Percentiles rank a stretch among this genome's conserved stretches.
These are phyloP conservation scores for Xenopus laevis DNA, from an alignment of 2,113 vertebrate species.

Conservation along the genomic window DNA sequence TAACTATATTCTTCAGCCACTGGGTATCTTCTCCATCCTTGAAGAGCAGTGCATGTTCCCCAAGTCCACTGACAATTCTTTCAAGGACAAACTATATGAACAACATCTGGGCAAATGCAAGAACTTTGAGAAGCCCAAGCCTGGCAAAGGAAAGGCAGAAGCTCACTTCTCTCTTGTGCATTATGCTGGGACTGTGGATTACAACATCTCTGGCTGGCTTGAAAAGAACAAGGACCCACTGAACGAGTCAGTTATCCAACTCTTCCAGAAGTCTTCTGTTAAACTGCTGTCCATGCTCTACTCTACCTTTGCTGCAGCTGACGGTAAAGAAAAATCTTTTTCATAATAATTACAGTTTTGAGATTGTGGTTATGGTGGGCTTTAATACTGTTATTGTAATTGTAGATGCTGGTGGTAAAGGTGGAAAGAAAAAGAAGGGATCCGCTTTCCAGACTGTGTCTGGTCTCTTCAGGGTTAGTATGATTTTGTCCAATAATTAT, in stretches of 20 bases:
- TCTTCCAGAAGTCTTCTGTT: conserved; percentile 72
- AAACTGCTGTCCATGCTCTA: conserved; percentile 72
- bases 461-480: conserved; percentile 67
- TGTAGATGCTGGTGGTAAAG: conserved; percentile 64
- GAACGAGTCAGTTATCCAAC: conserved; percentile 74
- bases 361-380: background rate
- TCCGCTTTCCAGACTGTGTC: conserved; percentile 75
- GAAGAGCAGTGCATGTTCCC: conserved; percentile 55
- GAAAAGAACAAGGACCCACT: conserved; percentile 79
- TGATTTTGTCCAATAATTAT: background rate
- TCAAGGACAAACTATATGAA: conserved; percentile 48
- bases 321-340: conserved; percentile 46
- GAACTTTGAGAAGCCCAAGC: conserved; percentile 49
- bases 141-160: conserved; percentile 46
- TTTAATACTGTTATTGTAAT: background rate
- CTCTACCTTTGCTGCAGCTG: conserved; percentile 61
- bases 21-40: conserved; percentile 60
- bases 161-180: conserved; percentile 43
- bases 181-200: conserved; percentile 53
- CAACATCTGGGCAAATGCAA: conserved; percentile 50
- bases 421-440: conserved; percentile 70
- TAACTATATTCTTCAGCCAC: conserved; percentile 43
- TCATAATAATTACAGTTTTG: background rate
- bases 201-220: conserved; percentile 70
- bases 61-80: conserved; percentile 45